Evolutionary conservation across 2,888 invertebrate genomes (phyloP).

Genomic region (Hipparchia semele): DNA sequence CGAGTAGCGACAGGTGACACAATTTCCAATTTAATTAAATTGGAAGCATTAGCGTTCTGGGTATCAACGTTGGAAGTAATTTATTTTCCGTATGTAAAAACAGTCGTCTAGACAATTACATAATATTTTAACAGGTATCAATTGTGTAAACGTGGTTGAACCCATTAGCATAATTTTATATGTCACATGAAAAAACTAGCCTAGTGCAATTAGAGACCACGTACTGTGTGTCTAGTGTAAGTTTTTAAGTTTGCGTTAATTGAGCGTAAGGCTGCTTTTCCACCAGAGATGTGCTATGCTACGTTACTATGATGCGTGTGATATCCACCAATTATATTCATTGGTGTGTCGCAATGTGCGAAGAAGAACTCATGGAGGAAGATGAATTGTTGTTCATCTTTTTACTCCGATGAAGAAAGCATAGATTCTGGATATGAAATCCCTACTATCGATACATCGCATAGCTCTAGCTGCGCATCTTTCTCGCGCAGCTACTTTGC

Average conservation of each 20-base stretch:
- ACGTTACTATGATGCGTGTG: too few species aligned
- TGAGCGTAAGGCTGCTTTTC: too few species aligned
- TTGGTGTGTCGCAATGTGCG: too few species aligned
- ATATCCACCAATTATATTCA: too few species aligned
- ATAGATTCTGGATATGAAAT: too few species aligned
- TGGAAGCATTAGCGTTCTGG: slow-evolving; percentile 35
- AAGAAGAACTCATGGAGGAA: too few species aligned
- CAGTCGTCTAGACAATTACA: slow-evolving; percentile 33
- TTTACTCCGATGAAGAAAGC: too few species aligned
- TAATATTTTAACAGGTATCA: background rate
- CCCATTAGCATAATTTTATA: background rate
- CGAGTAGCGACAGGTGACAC: slow-evolving; percentile 15
- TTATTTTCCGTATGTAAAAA: slow-evolving; percentile 32
- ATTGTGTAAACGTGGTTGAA: slow-evolving; percentile 18
- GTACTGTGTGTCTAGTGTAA: too few species aligned
- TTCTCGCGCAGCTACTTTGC: slow-evolving; percentile 5
- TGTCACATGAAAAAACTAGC: background rate
- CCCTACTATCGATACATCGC: slow-evolving; percentile 3
- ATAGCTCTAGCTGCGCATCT: slow-evolving; percentile 6
- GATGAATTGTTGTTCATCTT: too few species aligned
- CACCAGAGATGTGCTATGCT: too few species aligned
- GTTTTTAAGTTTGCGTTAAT: too few species aligned
- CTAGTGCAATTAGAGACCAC: too few species aligned
- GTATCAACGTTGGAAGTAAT: slow-evolving; percentile 27
- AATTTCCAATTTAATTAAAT: slow-evolving; percentile 38